Base-by-base conservation (phyloP, 2,888 invertebrate species). In the Noctua janthe region DNA sequence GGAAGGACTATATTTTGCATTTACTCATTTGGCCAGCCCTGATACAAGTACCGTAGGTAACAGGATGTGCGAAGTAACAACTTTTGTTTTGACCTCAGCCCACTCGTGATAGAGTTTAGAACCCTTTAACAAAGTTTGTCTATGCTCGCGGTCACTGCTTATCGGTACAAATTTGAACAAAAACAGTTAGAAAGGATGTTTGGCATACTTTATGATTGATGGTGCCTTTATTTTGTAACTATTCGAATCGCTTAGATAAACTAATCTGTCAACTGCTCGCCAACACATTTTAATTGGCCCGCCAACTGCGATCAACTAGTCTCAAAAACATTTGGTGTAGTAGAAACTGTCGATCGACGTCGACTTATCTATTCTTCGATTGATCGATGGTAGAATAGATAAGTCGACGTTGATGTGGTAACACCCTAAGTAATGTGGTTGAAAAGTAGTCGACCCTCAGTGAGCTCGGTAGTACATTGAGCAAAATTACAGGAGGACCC, bases 51-150 rank as follows among this genome's bases (percentile, higher is more conserved):
- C 51, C 17, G 29, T 67, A 67, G 74, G 75, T 67, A 71, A 76
- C 83, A 83, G 88, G 82, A 88, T 83, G 78, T 87, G 76, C 76
- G 35, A 78, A 69, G 77, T 86, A 71, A 88, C 71, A 89, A 87
- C 83, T 86, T 83, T 87, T 83, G 87, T 82, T 76, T 75, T 76
- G 72, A 81, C 83, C 84, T 78, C 69, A 74, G 15, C 75, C 54
- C 78, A 78, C 82, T 78, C 64, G 49, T 86, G 78, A 82, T 86
- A 78, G 72, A 75, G 81, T 82, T 87, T 56, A 35, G 67, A 56
- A 70, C 70, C 75, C 71, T 85, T 75, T 51, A 74, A 13, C 29
- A 49, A 79, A 81, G 78, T 80, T 82, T 66, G 62, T 54, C 56
- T 64, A 70, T 71, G 76, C 1, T 59, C 47, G 35, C 62, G 76